These are phyloP conservation scores for Mycetomoellerius zeteki DNA, from an alignment of 1,140 invertebrate species.

Conservation along the genomic window DNA sequence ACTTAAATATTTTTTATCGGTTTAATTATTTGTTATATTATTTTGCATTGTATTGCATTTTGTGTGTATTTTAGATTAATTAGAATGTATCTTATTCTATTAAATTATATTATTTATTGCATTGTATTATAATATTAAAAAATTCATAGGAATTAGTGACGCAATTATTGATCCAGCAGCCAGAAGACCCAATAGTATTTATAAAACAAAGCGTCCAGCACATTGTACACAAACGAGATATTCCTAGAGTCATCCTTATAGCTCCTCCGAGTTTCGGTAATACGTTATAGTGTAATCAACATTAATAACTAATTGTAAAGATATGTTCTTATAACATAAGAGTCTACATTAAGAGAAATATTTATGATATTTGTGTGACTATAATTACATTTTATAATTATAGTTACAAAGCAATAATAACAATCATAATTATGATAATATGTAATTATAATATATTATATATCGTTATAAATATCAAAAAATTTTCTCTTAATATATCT, in stretches of 20 bases:
- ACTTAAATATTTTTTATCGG: not conserved
- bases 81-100: not conserved
- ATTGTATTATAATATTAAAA: conserved; percentile 55
- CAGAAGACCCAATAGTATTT: conserved; percentile 86
- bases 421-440: no score
- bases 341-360: no score
- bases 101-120: conserved; percentile 1
- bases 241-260: conserved; percentile 85
- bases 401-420: no score
- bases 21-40: conserved; percentile 9
- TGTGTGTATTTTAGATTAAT: conserved; percentile 4
- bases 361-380: no score
- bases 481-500: no score
- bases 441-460: no score
- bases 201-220: conserved; percentile 85
- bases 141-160: conserved; percentile 83
- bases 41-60: not conserved
- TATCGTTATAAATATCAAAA: no score
- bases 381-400: no score
- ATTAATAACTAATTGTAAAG: not conserved
- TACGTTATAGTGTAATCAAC: not conserved
- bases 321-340: not conserved
- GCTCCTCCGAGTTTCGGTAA: conserved; percentile 82
- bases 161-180: conserved; percentile 86
- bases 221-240: conserved; percentile 82